Evolutionary conservation across 2,888 invertebrate species (phyloP).

Genomic region (Petrolisthes manimaculis): DNA sequence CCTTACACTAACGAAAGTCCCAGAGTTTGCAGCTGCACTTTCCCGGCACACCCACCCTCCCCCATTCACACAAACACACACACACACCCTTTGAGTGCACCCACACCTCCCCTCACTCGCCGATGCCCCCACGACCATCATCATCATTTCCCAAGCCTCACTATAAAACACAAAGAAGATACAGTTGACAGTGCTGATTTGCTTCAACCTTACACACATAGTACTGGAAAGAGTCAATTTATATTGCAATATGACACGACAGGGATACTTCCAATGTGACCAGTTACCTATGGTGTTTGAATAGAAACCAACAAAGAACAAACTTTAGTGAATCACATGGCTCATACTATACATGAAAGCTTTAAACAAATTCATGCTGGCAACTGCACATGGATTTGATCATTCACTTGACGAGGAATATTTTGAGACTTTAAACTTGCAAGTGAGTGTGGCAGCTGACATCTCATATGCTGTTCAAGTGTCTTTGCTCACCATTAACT

Average conservation of each 20-base stretch:
- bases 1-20: conserved; percentile 9
- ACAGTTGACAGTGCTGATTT: too few species aligned
- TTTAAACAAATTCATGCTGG: too few species aligned
- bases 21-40: conserved; percentile 20
- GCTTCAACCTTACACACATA: too few species aligned
- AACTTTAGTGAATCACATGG: too few species aligned
- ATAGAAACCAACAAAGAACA: too few species aligned
- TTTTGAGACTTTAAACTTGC: conserved; percentile 21
- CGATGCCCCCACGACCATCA: conserved; percentile 7
- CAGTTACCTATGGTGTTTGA: too few species aligned
- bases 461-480: neutral
- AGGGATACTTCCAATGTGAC: too few species aligned
- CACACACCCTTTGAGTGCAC: neutral
- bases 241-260: too few species aligned
- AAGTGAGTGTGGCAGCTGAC: neutral
- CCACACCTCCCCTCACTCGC: conserved; percentile 3
- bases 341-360: too few species aligned
- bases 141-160: conserved; percentile 19
- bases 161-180: conserved; percentile 10
- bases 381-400: neutral
- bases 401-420: neutral
- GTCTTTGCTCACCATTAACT: neutral
- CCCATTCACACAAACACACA: neutral
- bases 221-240: too few species aligned
- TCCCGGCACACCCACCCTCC: neutral